Base-by-base conservation (phyloP, 2,113 vertebrate genomes). In the Dasyprocta punctata region DNA sequence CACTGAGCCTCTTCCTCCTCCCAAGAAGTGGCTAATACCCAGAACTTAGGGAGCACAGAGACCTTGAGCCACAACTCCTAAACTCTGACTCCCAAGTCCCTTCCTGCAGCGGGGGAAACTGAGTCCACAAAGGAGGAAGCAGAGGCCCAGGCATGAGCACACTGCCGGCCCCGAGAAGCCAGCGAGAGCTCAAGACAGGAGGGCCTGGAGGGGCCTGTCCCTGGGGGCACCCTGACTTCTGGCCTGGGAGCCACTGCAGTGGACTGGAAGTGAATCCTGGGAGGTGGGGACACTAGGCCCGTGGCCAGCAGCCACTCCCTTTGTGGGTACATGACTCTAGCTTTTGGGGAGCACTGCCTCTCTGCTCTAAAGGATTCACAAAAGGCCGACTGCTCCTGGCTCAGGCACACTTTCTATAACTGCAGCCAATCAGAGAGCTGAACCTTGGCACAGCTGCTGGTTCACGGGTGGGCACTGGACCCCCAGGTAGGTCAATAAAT, bases 221-320 rank as follows among this genome's bases (percentile, higher is more conserved):
- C 24, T 0, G 0, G 0, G 19, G 26, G 33, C 16, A 44, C 44
- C 5, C 1, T 33, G 5, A 19, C 9, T 8, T 58, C 77, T 36
- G 71, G 20, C 60, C 93, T n/a, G 24, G 17, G 19, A 47, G 81
- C 36, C 5, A 0, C 19, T 0, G 12, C 19, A 26, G 85, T 33
- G 9, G 28, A 69, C 63, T 17, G 13, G 11, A 94, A 71, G 73
- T 28, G n/a, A 75, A 44, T 20, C 92, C 38, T 36, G 7, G 60
- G n/a, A 26, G 47, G 4, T 0, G 4, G 4, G 56, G 69, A 26
- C 44, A 22, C 58, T 2, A 17, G 47, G 54, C 38, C 38, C 65
- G 33, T 14, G 71, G 49, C 6, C n/a, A 26, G 52, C 71, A 67
- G 1, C 54, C 58, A 30, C 0, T 38, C 26, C 61, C 52, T n/a